These are phyloP conservation scores for Lepidocyrtoides sp. DNA, from an alignment of 2,888 invertebrate species.

Conservation along the genomic window DNA sequence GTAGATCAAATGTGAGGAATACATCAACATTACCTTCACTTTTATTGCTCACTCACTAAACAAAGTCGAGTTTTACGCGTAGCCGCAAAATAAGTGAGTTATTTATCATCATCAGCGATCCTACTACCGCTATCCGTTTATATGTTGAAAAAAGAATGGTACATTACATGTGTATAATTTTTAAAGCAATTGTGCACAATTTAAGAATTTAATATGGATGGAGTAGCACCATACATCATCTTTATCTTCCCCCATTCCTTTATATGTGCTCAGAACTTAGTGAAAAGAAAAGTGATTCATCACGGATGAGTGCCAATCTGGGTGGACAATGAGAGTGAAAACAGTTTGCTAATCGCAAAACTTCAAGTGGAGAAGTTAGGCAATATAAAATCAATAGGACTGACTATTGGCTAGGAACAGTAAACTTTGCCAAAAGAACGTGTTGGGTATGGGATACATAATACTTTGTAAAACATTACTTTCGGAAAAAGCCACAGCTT, in stretches of 20 bases:
- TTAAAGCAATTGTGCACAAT: neutral
- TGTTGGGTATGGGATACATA: neutral
- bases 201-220: too few species aligned
- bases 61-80: neutral
- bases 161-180: neutral
- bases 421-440: neutral
- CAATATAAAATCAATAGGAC: neutral
- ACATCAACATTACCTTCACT: neutral
- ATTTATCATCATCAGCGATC: too few species aligned
- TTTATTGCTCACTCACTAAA: neutral
- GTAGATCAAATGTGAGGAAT: neutral
- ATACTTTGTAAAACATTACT: neutral
- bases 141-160: neutral
- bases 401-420: neutral
- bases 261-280: neutral
- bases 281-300: slow-evolving; percentile 52
- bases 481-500: neutral
- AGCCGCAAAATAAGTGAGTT: neutral
- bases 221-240: too few species aligned
- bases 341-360: neutral
- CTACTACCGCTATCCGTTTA: too few species aligned
- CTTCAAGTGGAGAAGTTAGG: neutral
- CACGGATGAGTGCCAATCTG: slow-evolving; percentile 63
- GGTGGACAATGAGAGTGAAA: slow-evolving; percentile 60
- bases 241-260: too few species aligned